Evolutionary conservation across 2,113 vertebrate genomes (phyloP).

Genomic region (Malurus alboscapulatus): DNA sequence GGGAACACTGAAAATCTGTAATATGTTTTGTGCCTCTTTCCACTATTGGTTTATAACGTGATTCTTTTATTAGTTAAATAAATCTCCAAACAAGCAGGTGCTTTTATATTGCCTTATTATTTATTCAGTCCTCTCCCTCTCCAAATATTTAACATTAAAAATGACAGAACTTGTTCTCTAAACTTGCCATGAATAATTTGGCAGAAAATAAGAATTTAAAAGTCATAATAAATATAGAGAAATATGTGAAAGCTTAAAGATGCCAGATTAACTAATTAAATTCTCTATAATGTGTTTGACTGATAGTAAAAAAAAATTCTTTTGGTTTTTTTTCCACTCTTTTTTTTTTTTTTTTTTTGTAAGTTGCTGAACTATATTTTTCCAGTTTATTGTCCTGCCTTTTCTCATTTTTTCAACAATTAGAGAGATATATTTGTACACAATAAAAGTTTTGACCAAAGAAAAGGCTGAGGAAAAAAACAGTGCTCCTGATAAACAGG

Average conservation of each 20-base stretch:
- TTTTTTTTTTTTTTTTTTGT: not conserved
- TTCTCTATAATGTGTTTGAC: not conserved
- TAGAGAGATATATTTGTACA: not conserved
- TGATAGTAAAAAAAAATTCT: not conserved
- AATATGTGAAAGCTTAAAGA: not conserved
- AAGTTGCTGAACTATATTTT: not conserved
- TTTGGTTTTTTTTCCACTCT: not conserved
- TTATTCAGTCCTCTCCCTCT: not conserved
- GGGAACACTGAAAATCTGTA: not conserved
- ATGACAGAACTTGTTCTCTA: not conserved
- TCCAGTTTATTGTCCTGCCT: not conserved
- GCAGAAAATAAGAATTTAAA: constrained; percentile 10
- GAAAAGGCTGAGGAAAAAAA: not conserved
- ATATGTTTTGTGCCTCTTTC: not conserved
- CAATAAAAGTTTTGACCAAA: not conserved
- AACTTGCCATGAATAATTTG: not conserved
- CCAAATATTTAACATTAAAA: not conserved
- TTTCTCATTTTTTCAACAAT: not conserved
- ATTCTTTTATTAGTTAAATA: not conserved
- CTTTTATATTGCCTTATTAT: not conserved
- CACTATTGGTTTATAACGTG: not conserved
- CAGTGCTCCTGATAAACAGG: not conserved
- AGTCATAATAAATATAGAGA: not conserved
- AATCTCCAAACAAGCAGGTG: not conserved
- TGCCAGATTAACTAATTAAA: constrained; percentile 5